Evolutionary conservation across 2,797 vertebrate species (phyloP).

Genomic region (Ctenopoma kingsleyae): DNA sequence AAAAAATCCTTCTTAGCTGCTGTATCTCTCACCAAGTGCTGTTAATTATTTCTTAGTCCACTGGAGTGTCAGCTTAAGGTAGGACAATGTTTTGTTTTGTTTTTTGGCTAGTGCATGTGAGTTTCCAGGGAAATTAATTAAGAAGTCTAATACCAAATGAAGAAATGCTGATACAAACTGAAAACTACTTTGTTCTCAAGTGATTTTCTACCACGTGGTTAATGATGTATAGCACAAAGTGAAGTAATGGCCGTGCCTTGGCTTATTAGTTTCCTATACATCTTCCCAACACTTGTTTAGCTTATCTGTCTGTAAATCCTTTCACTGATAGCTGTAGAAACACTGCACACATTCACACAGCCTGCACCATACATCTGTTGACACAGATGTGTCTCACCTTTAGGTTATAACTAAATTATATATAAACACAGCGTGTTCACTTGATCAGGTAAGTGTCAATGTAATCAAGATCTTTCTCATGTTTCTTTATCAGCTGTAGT

Average conservation of each 20-base stretch:
- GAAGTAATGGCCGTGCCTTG: slow-evolving; percentile 48
- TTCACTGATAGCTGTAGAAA: slow-evolving; percentile 10
- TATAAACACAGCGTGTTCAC: no score
- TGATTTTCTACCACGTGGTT: slow-evolving; percentile 42
- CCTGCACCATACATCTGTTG: no score
- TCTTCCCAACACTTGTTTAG: slow-evolving; percentile 35
- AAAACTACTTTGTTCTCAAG: slow-evolving; percentile 49
- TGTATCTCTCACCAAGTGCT: neutral
- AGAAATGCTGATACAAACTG: slow-evolving; percentile 35
- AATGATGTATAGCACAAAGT: slow-evolving; percentile 42
- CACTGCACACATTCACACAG: slow-evolving; percentile 12
- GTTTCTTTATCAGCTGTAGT: neutral
- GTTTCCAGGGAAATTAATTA: slow-evolving; percentile 17
- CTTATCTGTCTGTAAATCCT: slow-evolving; percentile 49
- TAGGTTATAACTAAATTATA: no score
- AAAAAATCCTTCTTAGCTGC: neutral
- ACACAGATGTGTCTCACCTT: no score
- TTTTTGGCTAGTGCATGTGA: neutral
- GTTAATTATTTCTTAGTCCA: slow-evolving; percentile 18
- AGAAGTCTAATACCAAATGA: slow-evolving; percentile 13
- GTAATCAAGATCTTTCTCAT: neutral
- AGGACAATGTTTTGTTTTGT: neutral
- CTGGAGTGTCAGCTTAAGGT: slow-evolving; percentile 2
- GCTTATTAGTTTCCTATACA: slow-evolving; percentile 47
- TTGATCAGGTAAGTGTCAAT: neutral